These are phyloP conservation scores for Drosophila neocordata DNA, from an alignment of 1,140 invertebrate species.

Conservation along the genomic window DNA sequence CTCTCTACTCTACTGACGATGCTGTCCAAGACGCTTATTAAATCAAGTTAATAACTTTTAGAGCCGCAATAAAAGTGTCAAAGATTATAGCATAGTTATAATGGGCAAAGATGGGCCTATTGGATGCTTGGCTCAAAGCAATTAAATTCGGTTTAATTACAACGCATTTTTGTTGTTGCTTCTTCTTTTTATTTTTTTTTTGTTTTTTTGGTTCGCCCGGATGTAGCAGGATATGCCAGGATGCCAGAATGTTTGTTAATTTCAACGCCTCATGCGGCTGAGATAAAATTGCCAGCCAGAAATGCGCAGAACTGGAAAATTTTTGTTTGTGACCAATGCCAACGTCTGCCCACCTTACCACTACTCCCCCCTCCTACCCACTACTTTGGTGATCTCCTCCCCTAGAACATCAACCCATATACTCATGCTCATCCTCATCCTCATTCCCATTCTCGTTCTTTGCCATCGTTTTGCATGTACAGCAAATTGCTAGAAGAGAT, in stretches of 20 bases:
- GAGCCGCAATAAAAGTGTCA: constrained; percentile 82
- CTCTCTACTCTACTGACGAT: neutral
- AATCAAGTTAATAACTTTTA: constrained; percentile 82
- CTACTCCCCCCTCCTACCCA: neutral
- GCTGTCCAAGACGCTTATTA: constrained; percentile 73
- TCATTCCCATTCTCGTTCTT: constrained; percentile 18
- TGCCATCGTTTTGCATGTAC: constrained; percentile 66
- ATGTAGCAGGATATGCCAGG: constrained; percentile 2
- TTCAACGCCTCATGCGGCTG: constrained; percentile 74
- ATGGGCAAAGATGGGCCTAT: constrained; percentile 21
- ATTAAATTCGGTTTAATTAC: constrained; percentile 81
- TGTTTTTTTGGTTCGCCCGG: neutral
- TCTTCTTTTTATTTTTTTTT: constrained; percentile 3
- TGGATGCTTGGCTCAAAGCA: constrained; percentile 54
- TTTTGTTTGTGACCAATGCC: constrained; percentile 63
- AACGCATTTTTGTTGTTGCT: constrained; percentile 62
- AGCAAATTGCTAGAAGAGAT: constrained; percentile 54
- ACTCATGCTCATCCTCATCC: constrained; percentile 4
- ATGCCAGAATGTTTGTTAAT: constrained; percentile 73
- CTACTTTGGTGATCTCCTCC: neutral
- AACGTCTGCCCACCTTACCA: constrained; percentile 2
- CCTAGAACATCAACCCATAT: neutral
- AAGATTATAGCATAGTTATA: constrained; percentile 81
- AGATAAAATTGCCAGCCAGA: constrained; percentile 66
- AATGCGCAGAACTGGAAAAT: constrained; percentile 74